Evolutionary conservation across 2,797 vertebrate genomes (phyloP).

Genomic region (Telmatherina bonti): DNA sequence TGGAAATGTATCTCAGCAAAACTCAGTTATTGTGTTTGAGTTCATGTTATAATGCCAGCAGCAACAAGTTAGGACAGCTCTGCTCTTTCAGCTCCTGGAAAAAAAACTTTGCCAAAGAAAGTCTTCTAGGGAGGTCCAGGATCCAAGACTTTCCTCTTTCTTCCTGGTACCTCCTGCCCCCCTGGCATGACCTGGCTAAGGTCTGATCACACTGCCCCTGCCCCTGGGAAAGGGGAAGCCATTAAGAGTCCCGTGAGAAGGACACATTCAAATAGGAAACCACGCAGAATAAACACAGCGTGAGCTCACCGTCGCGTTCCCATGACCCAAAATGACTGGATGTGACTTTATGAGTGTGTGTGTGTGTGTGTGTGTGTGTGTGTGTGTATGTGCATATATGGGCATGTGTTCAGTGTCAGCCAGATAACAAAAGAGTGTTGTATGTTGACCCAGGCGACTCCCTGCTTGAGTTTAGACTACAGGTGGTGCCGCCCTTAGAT

Average conservation of each 20-base stretch:
- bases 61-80: conserved; percentile 31
- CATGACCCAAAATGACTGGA: conserved; percentile 79
- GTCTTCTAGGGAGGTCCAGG: conserved; percentile 25
- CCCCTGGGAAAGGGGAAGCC: conserved; percentile 84
- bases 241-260: conserved; percentile 83
- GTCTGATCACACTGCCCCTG: conserved; percentile 68
- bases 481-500: conserved; percentile 34
- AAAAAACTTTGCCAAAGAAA: conserved; percentile 44
- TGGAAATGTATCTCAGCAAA: conserved; percentile 13
- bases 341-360: too few relatives aligned
- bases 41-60: conserved; percentile 20
- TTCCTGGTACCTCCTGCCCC: conserved; percentile 67
- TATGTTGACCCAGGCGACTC: conserved; percentile 60
- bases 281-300: conserved; percentile 80
- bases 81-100: conserved; percentile 48
- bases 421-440: conserved; percentile 60
- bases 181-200: conserved; percentile 71
- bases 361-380: too few relatives aligned
- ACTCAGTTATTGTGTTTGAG: conserved; percentile 17
- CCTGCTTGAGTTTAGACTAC: conserved; percentile 54
- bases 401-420: conserved; percentile 67
- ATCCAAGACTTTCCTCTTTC: conserved; percentile 50
- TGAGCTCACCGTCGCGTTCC: conserved; percentile 71
- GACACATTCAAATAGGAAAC: conserved; percentile 83
- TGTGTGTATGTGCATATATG: conserved; percentile 51